Conservation (phyloP, 1,140 invertebrate species). For the Marisa cornuarietis region DNA sequence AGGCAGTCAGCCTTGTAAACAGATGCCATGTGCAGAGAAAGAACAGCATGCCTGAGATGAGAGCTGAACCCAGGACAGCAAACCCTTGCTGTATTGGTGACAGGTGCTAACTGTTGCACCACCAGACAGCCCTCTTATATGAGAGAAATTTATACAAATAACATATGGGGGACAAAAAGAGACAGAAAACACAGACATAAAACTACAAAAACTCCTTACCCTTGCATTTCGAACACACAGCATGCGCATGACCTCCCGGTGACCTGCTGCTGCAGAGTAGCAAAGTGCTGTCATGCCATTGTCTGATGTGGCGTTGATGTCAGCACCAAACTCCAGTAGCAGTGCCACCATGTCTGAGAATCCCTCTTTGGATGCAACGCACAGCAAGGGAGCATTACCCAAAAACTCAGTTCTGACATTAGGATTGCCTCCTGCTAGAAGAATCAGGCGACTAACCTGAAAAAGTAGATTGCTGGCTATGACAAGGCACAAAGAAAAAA, state of each 20-base stretch:
- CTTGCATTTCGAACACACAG: slow-evolving; percentile 77
- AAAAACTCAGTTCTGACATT: slow-evolving; percentile 80
- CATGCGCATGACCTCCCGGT: slow-evolving; percentile 85
- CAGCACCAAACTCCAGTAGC: slow-evolving; percentile 60
- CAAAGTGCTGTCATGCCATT: slow-evolving; percentile 62
- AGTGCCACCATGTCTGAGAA: slow-evolving; percentile 70
- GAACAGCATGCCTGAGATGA: too few species aligned
- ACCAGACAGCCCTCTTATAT: not conserved
- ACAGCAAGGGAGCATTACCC: slow-evolving; percentile 84
- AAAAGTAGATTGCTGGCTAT: slow-evolving; percentile 11
- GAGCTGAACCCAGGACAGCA: too few species aligned
- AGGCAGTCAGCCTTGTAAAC: too few species aligned
- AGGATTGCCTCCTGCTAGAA: slow-evolving; percentile 89
- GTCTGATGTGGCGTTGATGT: slow-evolving; percentile 55
- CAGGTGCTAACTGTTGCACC: not conserved
- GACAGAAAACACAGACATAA: too few species aligned
- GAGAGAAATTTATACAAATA: not conserved
- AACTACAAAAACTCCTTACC: slow-evolving; percentile 59
- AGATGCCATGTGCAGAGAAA: too few species aligned
- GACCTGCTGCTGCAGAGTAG: slow-evolving; percentile 72
- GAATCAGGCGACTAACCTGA: slow-evolving; percentile 86
- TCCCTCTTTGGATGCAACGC: slow-evolving; percentile 89
- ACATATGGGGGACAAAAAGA: not conserved
- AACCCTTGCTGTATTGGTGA: too few species aligned
- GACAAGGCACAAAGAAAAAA: too few species aligned